Evolutionary conservation across 1,140 invertebrate species (phyloP).

Genomic region (Nixonia krombeini): DNA sequence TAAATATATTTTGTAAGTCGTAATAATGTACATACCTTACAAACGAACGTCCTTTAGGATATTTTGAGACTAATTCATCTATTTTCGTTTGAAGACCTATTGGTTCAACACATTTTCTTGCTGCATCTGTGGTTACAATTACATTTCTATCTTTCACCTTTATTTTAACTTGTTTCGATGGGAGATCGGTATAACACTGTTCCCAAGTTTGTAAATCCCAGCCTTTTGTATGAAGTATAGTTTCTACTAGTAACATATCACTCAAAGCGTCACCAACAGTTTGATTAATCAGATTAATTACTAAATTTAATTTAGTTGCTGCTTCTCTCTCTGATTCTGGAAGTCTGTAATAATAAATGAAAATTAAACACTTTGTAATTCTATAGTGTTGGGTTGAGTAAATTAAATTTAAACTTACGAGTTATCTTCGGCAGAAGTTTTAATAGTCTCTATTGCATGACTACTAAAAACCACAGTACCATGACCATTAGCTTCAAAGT

Average conservation of each 20-base stretch:
- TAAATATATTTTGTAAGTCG: slow-evolving; percentile 23
- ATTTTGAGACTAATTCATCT: slow-evolving; percentile 79
- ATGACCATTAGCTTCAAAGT: slow-evolving; percentile 99
- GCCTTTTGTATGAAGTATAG: slow-evolving; percentile 85
- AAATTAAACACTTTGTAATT: too few relatives aligned
- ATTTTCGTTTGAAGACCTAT: slow-evolving; percentile 87
- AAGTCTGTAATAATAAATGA: slow-evolving; percentile 52
- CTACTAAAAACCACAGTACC: slow-evolving; percentile 91
- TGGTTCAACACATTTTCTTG: slow-evolving; percentile 83
- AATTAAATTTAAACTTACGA: slow-evolving; percentile 39
- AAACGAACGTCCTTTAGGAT: slow-evolving; percentile 85
- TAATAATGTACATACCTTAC: slow-evolving; percentile 82
- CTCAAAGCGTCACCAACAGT: slow-evolving; percentile 98
- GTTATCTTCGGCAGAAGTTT: slow-evolving; percentile 56
- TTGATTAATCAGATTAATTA: slow-evolving; percentile 93
- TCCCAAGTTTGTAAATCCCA: slow-evolving; percentile 88
- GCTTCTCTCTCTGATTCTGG: slow-evolving; percentile 67
- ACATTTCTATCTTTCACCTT: slow-evolving; percentile 87
- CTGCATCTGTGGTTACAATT: slow-evolving; percentile 90
- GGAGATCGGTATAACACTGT: slow-evolving; percentile 85
- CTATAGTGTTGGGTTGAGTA: too few relatives aligned
- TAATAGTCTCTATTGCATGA: slow-evolving; percentile 74
- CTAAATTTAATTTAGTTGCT: slow-evolving; percentile 75
- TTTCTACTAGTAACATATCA: slow-evolving; percentile 95
- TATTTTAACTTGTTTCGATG: slow-evolving; percentile 91